Evolutionary conservation across 2,113 vertebrate species (phyloP).

Genomic region (Rhea pennata): DNA sequence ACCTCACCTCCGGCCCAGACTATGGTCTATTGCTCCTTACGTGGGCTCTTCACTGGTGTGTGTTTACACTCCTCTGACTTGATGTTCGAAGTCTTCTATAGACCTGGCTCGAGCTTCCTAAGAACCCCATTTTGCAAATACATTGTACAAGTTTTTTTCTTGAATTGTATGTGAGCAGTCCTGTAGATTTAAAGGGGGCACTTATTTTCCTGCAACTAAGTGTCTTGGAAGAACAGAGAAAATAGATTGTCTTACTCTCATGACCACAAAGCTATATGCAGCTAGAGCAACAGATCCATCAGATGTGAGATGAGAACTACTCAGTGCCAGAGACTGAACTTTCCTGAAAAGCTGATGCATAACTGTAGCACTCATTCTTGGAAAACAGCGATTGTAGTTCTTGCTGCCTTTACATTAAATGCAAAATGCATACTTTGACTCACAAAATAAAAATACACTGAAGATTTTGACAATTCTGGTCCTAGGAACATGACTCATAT

Average conservation of each 20-base stretch:
- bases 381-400: not conserved
- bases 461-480: not conserved
- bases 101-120: not conserved
- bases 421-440: not conserved
- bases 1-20: not conserved
- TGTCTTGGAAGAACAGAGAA: not conserved
- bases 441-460: accelerated
- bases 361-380: accelerated
- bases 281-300: not conserved
- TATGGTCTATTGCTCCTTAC: accelerated
- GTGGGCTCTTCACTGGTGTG: accelerated
- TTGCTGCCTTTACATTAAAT: not conserved
- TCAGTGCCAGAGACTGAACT: not conserved
- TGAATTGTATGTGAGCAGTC: not conserved
- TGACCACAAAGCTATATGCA: not conserved
- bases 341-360: not conserved
- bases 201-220: not conserved
- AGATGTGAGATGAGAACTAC: not conserved
- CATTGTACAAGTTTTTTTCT: not conserved
- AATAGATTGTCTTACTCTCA: not conserved
- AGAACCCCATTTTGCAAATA: not conserved
- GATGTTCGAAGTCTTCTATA: not conserved
- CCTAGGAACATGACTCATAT: accelerated
- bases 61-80: not conserved
- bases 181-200: not conserved